A percentile compares a stretch with the other conserved stretches of the same genome.
These are phyloP conservation scores for Lepidocolaptes lacrymiger DNA, from an alignment of 2,797 vertebrate genomes.

Conservation along the genomic window DNA sequence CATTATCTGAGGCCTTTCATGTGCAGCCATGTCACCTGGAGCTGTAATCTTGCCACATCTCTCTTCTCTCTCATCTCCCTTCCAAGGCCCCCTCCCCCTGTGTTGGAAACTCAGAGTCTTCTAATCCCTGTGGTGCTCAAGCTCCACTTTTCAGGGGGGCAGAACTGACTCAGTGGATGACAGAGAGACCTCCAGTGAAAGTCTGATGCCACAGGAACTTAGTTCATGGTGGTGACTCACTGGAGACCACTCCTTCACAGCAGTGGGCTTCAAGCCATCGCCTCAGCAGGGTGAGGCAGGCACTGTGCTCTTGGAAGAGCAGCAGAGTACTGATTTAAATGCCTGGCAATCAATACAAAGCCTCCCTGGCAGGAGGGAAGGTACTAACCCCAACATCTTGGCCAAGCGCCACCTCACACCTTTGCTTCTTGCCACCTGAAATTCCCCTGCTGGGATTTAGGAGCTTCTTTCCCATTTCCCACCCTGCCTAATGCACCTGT, in stretches of 20 bases:
- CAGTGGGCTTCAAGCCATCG: neutral
- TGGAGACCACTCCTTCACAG: neutral
- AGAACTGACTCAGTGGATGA: neutral
- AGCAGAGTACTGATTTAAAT: slow-evolving; percentile 18
- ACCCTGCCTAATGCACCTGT: neutral
- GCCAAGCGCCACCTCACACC: neutral
- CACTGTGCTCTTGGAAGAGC: neutral
- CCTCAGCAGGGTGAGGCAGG: slow-evolving; percentile 12
- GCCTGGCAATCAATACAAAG: slow-evolving; percentile 30
- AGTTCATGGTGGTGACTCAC: neutral
- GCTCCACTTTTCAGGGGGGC: neutral
- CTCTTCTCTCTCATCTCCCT: neutral
- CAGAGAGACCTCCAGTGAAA: neutral
- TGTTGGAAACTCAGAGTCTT: neutral
- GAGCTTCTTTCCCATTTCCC: neutral
- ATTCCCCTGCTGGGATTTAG: slow-evolving; percentile 6
- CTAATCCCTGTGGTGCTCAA: neutral
- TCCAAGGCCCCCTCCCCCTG: neutral
- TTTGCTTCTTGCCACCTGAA: slow-evolving; percentile 23
- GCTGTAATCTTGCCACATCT: slow-evolving; percentile 23
- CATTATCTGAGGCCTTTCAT: slow-evolving; percentile 26
- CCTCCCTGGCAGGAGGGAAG: neutral
- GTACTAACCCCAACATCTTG: neutral
- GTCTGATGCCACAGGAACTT: neutral
- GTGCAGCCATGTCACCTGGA: slow-evolving; percentile 1